phyloP scores from a whole-genome alignment of 2,797 vertebrate genomes.

The Eulemur mongoz region DNA sequence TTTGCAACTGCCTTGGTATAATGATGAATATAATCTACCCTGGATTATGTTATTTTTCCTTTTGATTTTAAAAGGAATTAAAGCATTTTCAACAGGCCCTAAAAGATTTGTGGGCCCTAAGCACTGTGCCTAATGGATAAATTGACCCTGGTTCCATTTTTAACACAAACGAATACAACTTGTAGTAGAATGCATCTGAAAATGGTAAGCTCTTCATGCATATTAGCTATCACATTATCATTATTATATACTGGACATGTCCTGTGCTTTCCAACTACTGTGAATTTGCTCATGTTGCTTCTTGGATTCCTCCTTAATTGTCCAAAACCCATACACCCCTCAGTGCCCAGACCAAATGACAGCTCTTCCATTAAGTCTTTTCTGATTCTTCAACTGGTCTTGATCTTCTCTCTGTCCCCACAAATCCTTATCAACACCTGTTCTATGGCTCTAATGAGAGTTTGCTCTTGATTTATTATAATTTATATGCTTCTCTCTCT shows the following conservation, averaged over 20 bases:
- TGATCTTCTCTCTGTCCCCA: neutral
- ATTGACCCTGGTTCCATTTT: neutral
- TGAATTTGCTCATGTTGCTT: neutral
- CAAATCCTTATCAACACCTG: neutral
- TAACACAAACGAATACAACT: neutral
- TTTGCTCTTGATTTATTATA: neutral
- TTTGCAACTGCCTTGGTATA: neutral
- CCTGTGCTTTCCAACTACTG: neutral
- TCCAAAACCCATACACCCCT: neutral
- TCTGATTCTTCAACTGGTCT: neutral
- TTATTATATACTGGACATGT: neutral
- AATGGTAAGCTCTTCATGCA: neutral
- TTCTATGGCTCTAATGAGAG: neutral
- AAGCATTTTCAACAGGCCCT: neutral
- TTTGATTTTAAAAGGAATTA: neutral
- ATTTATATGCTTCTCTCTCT: neutral
- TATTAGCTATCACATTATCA: neutral
- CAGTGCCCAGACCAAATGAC: neutral
- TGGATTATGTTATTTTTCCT: constrained; percentile 30
- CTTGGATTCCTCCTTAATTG: neutral
- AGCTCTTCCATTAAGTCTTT: neutral
- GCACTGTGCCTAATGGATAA: neutral
- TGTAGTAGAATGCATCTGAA: neutral
- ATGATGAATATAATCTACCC: neutral
- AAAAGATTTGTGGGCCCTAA: neutral